Evolutionary conservation across 2,797 vertebrate genomes (phyloP).

Genomic region (Sebastes steindachneri): DNA sequence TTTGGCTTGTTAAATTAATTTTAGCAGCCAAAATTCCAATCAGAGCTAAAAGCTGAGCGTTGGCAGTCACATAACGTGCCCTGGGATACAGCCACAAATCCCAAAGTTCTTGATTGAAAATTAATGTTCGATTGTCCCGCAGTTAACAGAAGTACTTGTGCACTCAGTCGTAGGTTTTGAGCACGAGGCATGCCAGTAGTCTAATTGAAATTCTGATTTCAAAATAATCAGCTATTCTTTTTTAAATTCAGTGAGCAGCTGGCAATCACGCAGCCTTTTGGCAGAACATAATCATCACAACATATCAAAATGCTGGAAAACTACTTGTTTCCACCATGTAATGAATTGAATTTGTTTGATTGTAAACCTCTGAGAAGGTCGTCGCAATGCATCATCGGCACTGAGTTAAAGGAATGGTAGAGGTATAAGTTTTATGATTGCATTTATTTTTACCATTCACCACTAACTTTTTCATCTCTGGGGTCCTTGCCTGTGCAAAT

Average conservation of each 20-base stretch:
- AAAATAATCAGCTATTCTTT: slow-evolving; percentile 56
- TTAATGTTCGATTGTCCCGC: slow-evolving; percentile 39
- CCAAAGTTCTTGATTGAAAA: slow-evolving; percentile 58
- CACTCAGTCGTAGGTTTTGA: slow-evolving; percentile 16
- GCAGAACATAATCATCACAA: slow-evolving; percentile 28
- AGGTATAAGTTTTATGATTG: not conserved
- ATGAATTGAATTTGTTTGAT: not conserved
- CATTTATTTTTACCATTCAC: not conserved
- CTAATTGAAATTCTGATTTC: slow-evolving; percentile 60
- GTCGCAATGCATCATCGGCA: not conserved
- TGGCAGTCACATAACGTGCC: slow-evolving; percentile 44
- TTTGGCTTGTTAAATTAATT: slow-evolving; percentile 45
- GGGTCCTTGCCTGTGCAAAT: not conserved
- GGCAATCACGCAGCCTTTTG: slow-evolving; percentile 18
- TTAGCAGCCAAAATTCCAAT: slow-evolving; percentile 46
- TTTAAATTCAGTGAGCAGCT: slow-evolving; percentile 32
- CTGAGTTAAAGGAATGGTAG: not conserved
- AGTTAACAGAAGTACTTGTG: slow-evolving; percentile 44
- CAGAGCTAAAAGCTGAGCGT: slow-evolving; percentile 25
- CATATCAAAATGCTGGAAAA: slow-evolving; percentile 4
- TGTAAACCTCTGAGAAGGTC: not conserved
- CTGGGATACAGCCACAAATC: slow-evolving; percentile 53
- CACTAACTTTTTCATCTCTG: not conserved
- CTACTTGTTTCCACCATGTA: not conserved
- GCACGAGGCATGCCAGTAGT: slow-evolving; percentile 28